Evolutionary conservation across 2,797 vertebrate genomes (phyloP).

Genomic region (Sebastes cheni): DNA sequence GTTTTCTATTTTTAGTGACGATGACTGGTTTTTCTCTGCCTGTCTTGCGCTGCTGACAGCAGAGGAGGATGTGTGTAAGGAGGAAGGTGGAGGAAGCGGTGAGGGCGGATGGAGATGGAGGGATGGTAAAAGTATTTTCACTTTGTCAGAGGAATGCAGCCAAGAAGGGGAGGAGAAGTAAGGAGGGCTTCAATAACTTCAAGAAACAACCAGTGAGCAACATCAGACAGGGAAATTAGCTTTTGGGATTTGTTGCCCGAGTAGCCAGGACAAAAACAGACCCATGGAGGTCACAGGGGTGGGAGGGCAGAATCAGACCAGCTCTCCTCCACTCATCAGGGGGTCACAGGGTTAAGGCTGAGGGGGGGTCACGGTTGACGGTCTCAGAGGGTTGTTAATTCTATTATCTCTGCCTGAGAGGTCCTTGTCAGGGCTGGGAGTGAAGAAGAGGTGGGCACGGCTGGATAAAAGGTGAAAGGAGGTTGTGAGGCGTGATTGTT

Average conservation of each 20-base stretch:
- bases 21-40: constrained; percentile 50
- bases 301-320: constrained; percentile 55
- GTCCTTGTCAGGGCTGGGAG: constrained; percentile 61
- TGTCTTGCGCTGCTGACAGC: constrained; percentile 54
- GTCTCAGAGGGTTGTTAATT: constrained; percentile 74
- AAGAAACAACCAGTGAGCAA: constrained; percentile 57
- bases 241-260: constrained; percentile 75
- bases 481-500: constrained; percentile 56
- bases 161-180: constrained; percentile 9
- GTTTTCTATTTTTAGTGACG: constrained; percentile 73
- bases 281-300: constrained; percentile 60
- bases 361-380: constrained; percentile 53
- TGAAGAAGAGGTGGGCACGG: constrained; percentile 33
- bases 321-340: constrained; percentile 58
- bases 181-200: constrained; percentile 42
- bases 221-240: constrained; percentile 71
- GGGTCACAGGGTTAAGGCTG: constrained; percentile 56
- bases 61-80: constrained; percentile 56
- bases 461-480: constrained; percentile 51
- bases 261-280: constrained; percentile 72
- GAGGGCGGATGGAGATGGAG: constrained; percentile 9
- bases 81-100: constrained; percentile 40
- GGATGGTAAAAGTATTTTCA: constrained; percentile 45
- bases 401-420: constrained; percentile 74
- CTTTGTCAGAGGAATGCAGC: constrained; percentile 53